phyloP scores from a whole-genome alignment of 2,888 invertebrate species.

The Aleiodes alternator region DNA sequence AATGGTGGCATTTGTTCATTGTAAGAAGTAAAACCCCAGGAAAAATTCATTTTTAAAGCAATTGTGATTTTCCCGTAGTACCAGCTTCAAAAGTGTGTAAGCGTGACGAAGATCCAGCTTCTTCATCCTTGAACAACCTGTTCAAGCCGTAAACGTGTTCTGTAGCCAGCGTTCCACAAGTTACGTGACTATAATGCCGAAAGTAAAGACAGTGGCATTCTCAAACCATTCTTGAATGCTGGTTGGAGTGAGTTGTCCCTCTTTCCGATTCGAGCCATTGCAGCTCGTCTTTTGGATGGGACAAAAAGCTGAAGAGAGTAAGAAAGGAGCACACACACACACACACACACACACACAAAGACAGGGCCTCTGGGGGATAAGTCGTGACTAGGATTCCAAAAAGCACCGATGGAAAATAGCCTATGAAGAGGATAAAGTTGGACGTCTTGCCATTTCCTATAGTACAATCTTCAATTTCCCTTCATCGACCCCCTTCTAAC shows the following conservation, averaged over 20 bases:
- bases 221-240: constrained; percentile 11
- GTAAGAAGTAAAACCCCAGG: neutral
- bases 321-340: no score
- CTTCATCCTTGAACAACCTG: constrained; percentile 52
- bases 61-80: constrained; percentile 35
- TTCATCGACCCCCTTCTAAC: neutral
- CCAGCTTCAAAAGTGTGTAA: constrained; percentile 14
- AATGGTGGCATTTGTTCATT: constrained; percentile 19
- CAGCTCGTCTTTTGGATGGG: constrained; percentile 1
- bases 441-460: constrained; percentile 23
- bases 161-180: constrained; percentile 50
- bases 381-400: constrained; percentile 25
- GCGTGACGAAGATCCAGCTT: constrained; percentile 30
- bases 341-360: no score
- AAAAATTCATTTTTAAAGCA: constrained; percentile 18
- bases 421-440: constrained; percentile 34
- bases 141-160: constrained; percentile 61
- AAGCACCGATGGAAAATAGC: constrained; percentile 9
- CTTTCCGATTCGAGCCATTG: constrained; percentile 26
- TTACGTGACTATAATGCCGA: constrained; percentile 43
- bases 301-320: neutral
- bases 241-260: constrained; percentile 13
- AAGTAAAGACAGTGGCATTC: neutral
- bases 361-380: neutral
- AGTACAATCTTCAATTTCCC: neutral